Evolutionary conservation across 2,113 vertebrate species (phyloP).

Genomic region (Seriola dumerili): DNA sequence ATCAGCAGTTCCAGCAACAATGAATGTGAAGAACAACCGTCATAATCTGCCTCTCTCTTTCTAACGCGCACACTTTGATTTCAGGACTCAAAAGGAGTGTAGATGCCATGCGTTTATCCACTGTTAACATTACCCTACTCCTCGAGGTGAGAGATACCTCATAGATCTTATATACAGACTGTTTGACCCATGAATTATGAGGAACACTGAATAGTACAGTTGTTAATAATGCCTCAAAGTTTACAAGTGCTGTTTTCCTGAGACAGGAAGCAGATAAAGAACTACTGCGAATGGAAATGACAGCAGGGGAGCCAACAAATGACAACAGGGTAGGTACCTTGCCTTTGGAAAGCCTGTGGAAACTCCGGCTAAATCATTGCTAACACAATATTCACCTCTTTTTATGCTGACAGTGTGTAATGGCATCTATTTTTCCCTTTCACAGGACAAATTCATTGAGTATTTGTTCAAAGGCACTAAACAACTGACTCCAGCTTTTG

Average conservation of each 20-base stretch:
- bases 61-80: constrained; percentile 24
- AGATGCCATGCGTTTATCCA: fast-evolving
- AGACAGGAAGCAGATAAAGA: constrained; percentile 28
- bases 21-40: neutral
- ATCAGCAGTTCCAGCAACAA: neutral
- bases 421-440: neutral
- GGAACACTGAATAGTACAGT: neutral
- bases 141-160: constrained; percentile 49
- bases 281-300: constrained; percentile 37
- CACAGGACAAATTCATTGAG: constrained; percentile 40
- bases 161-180: neutral
- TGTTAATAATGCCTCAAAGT: neutral
- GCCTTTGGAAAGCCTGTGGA: neutral
- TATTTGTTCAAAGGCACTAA: neutral
- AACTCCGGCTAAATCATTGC: neutral
- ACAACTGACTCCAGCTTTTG: fast-evolving
- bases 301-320: constrained; percentile 15
- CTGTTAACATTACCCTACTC: fast-evolving
- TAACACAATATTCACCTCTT: neutral
- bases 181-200: neutral
- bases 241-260: constrained; percentile 23
- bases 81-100: constrained; percentile 42
- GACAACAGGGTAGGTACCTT: constrained; percentile 47
- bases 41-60: constrained; percentile 16
- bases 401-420: neutral